These are phyloP conservation scores for Asobara japonica DNA, from an alignment of 1,140 invertebrate genomes.

Conservation along the genomic window DNA sequence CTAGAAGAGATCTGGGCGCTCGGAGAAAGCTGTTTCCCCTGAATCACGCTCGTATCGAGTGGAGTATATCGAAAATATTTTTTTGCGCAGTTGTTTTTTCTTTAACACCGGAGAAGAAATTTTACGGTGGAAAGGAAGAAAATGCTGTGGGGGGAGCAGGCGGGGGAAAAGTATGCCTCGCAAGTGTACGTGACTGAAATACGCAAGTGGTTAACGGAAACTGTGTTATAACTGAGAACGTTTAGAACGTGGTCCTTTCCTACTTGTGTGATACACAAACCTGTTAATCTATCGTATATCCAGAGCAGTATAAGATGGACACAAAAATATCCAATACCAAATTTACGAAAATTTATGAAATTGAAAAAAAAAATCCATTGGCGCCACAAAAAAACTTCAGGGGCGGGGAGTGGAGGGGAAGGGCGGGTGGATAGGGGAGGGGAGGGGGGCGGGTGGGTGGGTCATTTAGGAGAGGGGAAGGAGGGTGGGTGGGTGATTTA, in stretches of 20 bases:
- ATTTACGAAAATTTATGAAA: not conserved
- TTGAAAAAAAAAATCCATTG: not conserved
- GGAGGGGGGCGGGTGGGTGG: too few species aligned
- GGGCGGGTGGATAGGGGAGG: too few species aligned
- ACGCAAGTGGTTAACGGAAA: conserved; percentile 17
- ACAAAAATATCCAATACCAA: too few species aligned
- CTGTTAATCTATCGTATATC: not conserved
- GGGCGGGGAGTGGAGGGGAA: too few species aligned
- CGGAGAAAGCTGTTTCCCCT: not conserved
- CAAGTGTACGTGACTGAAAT: conserved; percentile 32
- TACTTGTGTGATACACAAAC: not conserved
- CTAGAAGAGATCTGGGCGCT: not conserved
- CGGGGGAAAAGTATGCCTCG: not conserved
- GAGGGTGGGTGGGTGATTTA: too few species aligned
- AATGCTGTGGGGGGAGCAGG: not conserved
- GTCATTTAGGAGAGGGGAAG: too few species aligned
- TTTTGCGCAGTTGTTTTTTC: conserved; percentile 10
- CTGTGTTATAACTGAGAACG: conserved; percentile 30
- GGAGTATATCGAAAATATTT: not conserved
- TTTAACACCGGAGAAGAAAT: not conserved
- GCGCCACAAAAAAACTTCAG: too few species aligned
- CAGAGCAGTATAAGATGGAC: not conserved
- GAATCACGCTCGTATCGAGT: conserved; percentile 19
- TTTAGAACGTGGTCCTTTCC: not conserved
- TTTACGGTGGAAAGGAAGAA: not conserved